phyloP scores from a whole-genome alignment of 2,888 invertebrate genomes.

The Phengaris arion region DNA sequence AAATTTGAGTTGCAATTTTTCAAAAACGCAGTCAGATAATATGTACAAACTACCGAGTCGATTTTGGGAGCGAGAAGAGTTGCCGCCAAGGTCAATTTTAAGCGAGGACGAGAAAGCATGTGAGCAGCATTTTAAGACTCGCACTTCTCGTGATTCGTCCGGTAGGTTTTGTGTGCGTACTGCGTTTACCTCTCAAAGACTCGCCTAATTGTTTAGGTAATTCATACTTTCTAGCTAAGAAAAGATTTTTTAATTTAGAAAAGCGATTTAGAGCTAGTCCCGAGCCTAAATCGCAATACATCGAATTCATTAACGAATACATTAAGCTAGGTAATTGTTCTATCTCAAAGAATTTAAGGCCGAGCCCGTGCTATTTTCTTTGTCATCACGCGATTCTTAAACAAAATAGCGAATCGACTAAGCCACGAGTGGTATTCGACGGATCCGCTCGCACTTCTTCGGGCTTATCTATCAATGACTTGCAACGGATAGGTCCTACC shows the following conservation, averaged over 20 bases:
- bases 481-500: slow-evolving; percentile 43
- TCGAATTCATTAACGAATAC: slow-evolving; percentile 34
- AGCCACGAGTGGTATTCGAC: too few species aligned
- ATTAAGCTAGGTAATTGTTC: slow-evolving; percentile 34
- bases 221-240: slow-evolving; percentile 29
- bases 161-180: slow-evolving; percentile 29
- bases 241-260: too few species aligned
- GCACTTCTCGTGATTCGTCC: not conserved
- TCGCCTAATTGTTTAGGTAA: too few species aligned
- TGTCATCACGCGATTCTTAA: slow-evolving; percentile 52
- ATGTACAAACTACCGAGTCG: slow-evolving; percentile 21
- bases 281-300: slow-evolving; percentile 30
- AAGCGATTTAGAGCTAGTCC: slow-evolving; percentile 31
- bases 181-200: too few species aligned
- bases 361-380: slow-evolving; percentile 43
- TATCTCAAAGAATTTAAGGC: slow-evolving; percentile 12
- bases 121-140: slow-evolving; percentile 6
- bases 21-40: slow-evolving; percentile 4
- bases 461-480: slow-evolving; percentile 48
- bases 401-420: slow-evolving; percentile 45
- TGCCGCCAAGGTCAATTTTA: slow-evolving; percentile 3
- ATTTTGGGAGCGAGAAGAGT: slow-evolving; percentile 31
- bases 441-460: slow-evolving; percentile 42
- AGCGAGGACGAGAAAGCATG: too few species aligned
- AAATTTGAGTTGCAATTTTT: slow-evolving; percentile 4